phyloP scores from a whole-genome alignment of 2,888 invertebrate genomes.

The Chrysotoxum bicinctum region DNA sequence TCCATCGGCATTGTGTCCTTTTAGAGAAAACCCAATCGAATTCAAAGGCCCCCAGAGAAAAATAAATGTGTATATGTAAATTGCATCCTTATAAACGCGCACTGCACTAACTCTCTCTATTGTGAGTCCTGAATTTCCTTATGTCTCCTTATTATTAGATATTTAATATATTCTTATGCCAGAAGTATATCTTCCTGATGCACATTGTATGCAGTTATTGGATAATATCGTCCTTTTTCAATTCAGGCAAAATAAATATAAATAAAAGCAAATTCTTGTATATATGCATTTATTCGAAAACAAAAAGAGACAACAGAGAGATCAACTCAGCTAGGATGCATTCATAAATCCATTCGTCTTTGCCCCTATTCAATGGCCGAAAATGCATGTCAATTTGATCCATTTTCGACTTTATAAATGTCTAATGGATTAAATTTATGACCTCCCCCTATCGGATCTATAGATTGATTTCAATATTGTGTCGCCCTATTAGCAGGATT shows the following conservation, averaged over 20 bases:
- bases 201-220: conserved; percentile 39
- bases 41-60: conserved; percentile 27
- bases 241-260: neutral
- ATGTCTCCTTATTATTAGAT: conserved; percentile 36
- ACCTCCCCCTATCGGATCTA: neutral
- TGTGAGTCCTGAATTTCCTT: conserved; percentile 26
- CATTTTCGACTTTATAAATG: conserved; percentile 22
- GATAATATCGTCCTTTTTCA: conserved; percentile 12
- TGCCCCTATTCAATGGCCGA: neutral
- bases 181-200: conserved; percentile 1
- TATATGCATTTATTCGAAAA: neutral
- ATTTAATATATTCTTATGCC: conserved; percentile 35
- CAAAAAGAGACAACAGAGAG: neutral
- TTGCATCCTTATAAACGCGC: conserved; percentile 9
- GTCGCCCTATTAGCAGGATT: neutral
- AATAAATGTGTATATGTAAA: neutral
- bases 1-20: conserved; percentile 25
- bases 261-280: conserved; percentile 30
- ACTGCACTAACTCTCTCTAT: conserved; percentile 7
- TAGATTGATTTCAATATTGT: conserved; percentile 23
- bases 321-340: conserved; percentile 39
- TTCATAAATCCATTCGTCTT: neutral
- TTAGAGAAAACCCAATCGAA: conserved; percentile 34
- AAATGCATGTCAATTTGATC: conserved; percentile 26
- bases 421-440: conserved; percentile 62